Evolutionary conservation across 2,113 vertebrate species (phyloP).

Genomic region (Cnemophilus loriae): DNA sequence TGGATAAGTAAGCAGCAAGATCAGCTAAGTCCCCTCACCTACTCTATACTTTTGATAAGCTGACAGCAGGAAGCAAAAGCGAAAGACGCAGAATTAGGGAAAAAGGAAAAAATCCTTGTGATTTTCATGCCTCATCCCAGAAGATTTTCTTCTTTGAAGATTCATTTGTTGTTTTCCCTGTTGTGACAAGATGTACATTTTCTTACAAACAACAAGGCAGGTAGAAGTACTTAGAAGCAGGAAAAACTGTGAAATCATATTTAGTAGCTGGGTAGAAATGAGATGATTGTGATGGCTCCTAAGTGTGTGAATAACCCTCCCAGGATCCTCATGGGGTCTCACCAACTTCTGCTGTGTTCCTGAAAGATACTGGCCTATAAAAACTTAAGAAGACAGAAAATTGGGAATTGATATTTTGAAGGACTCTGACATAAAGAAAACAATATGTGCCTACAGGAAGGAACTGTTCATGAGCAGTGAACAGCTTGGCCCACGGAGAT

Average conservation of each 20-base stretch:
- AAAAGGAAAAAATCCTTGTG: background rate
- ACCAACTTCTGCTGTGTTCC: background rate
- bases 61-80: background rate
- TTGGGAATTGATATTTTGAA: background rate
- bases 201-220: background rate
- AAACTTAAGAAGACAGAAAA: background rate
- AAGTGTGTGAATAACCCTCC: background rate
- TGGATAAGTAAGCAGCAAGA: background rate
- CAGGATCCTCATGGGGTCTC: background rate
- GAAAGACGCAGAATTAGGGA: background rate
- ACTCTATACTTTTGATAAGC: background rate
- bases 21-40: background rate
- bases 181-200: background rate
- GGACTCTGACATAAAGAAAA: background rate
- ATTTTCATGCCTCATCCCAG: background rate
- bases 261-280: background rate
- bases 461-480: background rate
- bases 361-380: background rate
- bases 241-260: background rate
- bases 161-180: background rate
- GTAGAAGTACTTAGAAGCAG: background rate
- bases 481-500: background rate
- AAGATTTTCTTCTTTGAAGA: background rate
- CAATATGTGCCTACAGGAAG: background rate
- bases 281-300: background rate